Evolutionary conservation across 2,113 vertebrate species (phyloP).

Genomic region (Aegotheles bennettii): DNA sequence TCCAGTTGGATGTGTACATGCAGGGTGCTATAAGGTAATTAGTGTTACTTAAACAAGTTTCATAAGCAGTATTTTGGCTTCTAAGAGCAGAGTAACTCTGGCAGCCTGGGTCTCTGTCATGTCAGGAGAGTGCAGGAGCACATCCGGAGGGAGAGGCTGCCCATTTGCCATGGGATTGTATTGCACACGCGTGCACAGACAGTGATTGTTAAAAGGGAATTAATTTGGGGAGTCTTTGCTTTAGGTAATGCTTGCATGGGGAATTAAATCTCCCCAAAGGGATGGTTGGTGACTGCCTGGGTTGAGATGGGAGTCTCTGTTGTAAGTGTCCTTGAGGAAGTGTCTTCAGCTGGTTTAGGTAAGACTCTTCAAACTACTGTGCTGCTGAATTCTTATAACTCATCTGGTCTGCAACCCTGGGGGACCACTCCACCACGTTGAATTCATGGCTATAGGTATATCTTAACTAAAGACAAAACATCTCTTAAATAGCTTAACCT

Average conservation of each 20-base stretch:
- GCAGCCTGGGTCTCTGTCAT: not conserved
- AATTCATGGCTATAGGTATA: not conserved
- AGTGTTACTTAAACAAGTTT: not conserved
- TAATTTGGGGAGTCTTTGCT: not conserved
- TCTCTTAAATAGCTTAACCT: not conserved
- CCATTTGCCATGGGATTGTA: accelerated
- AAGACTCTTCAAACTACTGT: not conserved
- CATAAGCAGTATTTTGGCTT: not conserved
- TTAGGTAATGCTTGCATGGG: accelerated
- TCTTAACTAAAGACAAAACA: not conserved
- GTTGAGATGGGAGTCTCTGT: not conserved
- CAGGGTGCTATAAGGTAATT: not conserved
- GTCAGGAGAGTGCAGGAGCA: not conserved
- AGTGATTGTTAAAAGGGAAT: not conserved
- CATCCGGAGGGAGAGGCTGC: not conserved
- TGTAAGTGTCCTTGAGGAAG: not conserved
- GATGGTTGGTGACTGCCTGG: not conserved
- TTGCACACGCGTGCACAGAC: not conserved
- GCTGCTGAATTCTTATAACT: not conserved
- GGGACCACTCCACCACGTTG: not conserved
- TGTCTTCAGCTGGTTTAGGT: not conserved
- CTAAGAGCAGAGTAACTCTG: not conserved
- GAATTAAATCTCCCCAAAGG: not conserved
- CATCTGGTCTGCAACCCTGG: not conserved
- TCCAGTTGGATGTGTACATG: not conserved